Conservation (phyloP, 2,113 vertebrate species). For the Phyllostomus discolor region DNA sequence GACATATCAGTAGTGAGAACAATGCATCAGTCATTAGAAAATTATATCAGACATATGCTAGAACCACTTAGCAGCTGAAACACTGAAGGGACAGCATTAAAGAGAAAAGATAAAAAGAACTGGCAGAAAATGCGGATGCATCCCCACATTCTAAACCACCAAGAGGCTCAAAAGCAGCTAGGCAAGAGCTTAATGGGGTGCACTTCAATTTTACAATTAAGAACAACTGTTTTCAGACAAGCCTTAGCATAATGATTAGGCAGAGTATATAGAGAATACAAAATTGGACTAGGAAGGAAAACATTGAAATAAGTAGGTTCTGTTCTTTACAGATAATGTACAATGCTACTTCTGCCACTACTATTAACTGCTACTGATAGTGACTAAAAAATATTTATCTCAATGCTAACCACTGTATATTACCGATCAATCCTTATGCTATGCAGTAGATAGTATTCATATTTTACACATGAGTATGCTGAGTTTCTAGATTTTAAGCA, state of each 20-base stretch:
- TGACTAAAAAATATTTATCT: background rate
- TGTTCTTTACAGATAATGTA: background rate
- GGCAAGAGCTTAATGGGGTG: background rate
- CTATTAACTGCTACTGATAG: background rate
- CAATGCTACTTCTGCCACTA: background rate
- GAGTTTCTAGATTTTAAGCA: background rate
- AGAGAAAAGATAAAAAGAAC: conserved; percentile 22
- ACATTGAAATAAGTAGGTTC: conserved; percentile 24
- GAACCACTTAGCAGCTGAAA: conserved; percentile 27
- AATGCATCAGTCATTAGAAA: conserved; percentile 44
- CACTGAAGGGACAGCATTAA: background rate
- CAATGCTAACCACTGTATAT: background rate
- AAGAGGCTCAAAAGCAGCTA: conserved; percentile 38
- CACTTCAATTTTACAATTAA: conserved; percentile 66
- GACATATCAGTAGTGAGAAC: conserved; percentile 20
- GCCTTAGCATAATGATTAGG: conserved; percentile 49
- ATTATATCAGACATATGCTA: conserved; percentile 32
- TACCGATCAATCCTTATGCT: background rate
- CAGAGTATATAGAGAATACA: conserved; percentile 50
- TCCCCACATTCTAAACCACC: conserved; percentile 5
- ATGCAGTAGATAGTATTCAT: background rate
- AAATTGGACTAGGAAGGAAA: conserved; percentile 46
- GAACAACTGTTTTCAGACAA: conserved; percentile 56
- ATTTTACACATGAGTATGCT: background rate
- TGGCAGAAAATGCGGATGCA: background rate